Base-by-base conservation (phyloP, 35 echinoderm and acorn worm species). In the Eucidaris tribuloides region DNA sequence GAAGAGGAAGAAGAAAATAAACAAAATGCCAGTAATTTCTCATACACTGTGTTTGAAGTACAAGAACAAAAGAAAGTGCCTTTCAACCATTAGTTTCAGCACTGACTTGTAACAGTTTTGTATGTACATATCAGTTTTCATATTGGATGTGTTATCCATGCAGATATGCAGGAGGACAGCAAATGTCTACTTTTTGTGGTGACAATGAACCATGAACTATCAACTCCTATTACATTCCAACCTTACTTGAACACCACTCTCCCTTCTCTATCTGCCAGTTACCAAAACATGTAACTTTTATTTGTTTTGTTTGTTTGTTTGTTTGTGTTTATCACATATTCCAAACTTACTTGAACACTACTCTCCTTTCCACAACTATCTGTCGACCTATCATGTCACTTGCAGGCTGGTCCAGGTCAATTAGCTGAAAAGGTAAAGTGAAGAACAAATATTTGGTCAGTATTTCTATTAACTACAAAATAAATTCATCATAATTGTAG, bases 271-370 rank as follows among this genome's bases (percentile, higher is more conserved):
- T 37, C 32, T 19, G 31, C 7, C 1, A 15, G 13, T 3, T 31
- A 11, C 7, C 13, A 4, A 15, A 15, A 52, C 27, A 50, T 17
- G 7, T 0, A n/a, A 46, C 46, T 13, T 54, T 48, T 22, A 49
- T 18, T 31, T 5, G 6, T 30, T 52, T 50, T 25, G 7, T 6
- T n/a, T 62, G 38, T 27, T 39, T 18, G 28, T 33, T 62, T 9
- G n/a, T 14, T 19, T 37, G 1, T 41, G 35, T 41, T 11, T 19
- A 7, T 64, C 6, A 20, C 19, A 25, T n/a, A n/a, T 42, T 42
- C 31, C 39, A 17, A 49, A 84, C 94, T 97, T 61, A 97, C 94
- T 89, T 92, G 78, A 92, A 97, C 46, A 89, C 66, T 32, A 97
- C 86, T 76, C 94, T 44, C 57, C 86, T 92, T 44, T 97, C 94